Evolutionary conservation across 2,888 invertebrate species (phyloP), one percentile per base, ranked within the genome.

Genomic region (Melanophora roralis): DNA sequence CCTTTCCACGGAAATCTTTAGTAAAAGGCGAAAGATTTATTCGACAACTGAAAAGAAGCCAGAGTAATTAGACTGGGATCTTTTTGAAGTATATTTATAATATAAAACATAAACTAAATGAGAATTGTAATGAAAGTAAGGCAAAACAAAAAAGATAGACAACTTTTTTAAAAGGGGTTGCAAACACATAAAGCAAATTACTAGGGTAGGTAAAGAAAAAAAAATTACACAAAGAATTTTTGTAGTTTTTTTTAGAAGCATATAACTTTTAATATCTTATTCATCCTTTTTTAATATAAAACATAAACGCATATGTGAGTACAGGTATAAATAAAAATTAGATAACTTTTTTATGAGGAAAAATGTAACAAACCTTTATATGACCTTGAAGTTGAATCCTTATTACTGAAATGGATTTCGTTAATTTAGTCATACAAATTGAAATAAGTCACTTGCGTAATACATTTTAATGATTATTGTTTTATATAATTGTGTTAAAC

Each of bases 21-120:
- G 83, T 83, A 82, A 83, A 83, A 83, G 83, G 83, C 83, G 83
- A 83, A 83, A 83, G 83, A 83, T 82, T 83, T 83, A 83, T 83
- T 83, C 83, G 83, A 83, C 81, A 83, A 83, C 79, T 83, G 83
- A 83, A 83, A 81, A 81, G 80, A 81, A 81, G 80, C 81, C 80
- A 81, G 82, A 82, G 78, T 76, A 40, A 40, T 5, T 5, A 40
- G 14, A 14, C 14, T 1, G 1, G 1, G n/a, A 6, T 7, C 14
- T n/a, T 14, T 14, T 14, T 5, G 7, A 40, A 5, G 5, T 14
- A 40, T 4, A 14, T 14, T 14, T 14, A 40, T 40, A 6, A 2
- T n/a, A 14, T 6, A 7, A 43, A 14, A 43, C 14, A 43, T 6
- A 14, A 43, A 43, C 16, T 16, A 14, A 2, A 43, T 16, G 43